Evolutionary conservation across 1,140 invertebrate species (phyloP), one percentile per base, ranked within the genome.

Genomic region (Glossosoma conforme): DNA sequence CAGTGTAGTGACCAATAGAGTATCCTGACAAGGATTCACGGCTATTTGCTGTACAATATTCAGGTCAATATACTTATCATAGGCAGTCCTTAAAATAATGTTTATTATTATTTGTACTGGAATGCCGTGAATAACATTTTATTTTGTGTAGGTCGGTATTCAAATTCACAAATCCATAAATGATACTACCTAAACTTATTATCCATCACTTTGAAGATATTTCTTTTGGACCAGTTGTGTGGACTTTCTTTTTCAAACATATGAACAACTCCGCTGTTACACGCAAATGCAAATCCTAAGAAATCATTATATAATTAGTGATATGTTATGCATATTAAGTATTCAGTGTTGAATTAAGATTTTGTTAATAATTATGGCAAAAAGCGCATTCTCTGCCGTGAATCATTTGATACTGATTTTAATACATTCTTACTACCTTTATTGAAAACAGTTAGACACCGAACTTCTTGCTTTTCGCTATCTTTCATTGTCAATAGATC

Each of bases 221-320:
- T 78, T 56, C 77, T 75, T 54, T 82, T 84, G 2, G 66, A 66
- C 61, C 79, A 85, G 52, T 76, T 78, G 55, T 80, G 72, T 1
- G 65, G 72, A 0, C 76, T 76, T 51, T 80, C 77, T 56, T 79
- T 83, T 62, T 86, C 83, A 61, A 82, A 87, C 35, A 86, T 67
- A 18, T 83, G 65, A 0, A 86, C 74, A 15, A 65, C 78, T n/a
- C 82, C 80, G 9, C 61, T 68, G 15, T 78, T 78, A 51, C 73
- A 77, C 0, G 75, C 77, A 58, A 76, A 83, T 0, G 72, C 77
- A 59, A 87, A 83, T 1, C 84, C 83, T 70, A 25, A 32, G 15
- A 56, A 59, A 24, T 42, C 41, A 51, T 30, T 22, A 33, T 17
- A 15, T 24, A n/a, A 44, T 5, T 14, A 49, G 14, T 24, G 9